Conservation (phyloP, 2,888 invertebrate genomes). For the Eristalinus sepulchralis region DNA sequence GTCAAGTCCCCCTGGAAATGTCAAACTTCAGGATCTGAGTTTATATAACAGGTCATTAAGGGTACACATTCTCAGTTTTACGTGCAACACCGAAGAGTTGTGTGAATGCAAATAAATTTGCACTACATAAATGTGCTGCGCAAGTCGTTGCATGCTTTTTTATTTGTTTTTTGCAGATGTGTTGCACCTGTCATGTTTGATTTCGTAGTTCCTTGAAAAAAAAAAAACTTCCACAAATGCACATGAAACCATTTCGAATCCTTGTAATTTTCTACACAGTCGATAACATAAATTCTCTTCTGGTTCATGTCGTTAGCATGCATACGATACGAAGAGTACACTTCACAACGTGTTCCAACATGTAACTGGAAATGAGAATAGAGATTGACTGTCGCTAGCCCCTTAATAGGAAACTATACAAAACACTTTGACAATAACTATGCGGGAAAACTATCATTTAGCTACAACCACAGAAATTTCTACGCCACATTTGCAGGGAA, state of each 20-base stretch:
- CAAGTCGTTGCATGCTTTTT: background rate
- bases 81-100: background rate
- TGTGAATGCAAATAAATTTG: background rate
- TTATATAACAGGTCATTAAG: background rate
- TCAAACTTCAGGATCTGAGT: background rate
- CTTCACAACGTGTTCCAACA: background rate
- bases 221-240: background rate
- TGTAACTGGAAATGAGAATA: background rate
- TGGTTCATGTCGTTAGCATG: background rate
- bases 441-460: background rate
- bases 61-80: background rate
- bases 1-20: background rate
- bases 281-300: background rate
- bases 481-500: background rate
- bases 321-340: background rate
- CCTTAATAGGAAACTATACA: background rate
- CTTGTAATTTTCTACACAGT: background rate
- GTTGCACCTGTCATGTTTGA: background rate
- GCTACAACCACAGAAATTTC: background rate
- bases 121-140: background rate
- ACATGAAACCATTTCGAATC: background rate
- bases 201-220: background rate
- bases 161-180: background rate
- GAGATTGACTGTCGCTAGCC: background rate
- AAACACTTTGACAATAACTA: background rate